Conservation (phyloP, 2,888 invertebrate species). For the Odontothrips loti region DNA sequence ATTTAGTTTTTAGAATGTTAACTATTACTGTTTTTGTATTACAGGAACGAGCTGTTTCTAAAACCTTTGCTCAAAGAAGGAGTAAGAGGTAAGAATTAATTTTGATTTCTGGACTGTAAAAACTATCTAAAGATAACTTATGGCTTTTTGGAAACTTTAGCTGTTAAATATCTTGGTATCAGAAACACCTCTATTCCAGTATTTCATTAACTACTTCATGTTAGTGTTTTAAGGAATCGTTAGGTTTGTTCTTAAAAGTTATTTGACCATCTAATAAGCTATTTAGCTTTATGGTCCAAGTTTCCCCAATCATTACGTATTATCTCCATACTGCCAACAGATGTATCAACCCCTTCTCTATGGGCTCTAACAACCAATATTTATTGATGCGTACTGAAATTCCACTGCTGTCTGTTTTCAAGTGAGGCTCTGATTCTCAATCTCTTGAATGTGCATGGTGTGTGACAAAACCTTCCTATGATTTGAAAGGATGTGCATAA, state of each 20-base stretch:
- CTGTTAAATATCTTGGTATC: no score
- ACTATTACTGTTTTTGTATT: constrained; percentile 37
- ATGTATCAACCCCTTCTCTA: neutral
- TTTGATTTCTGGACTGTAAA: neutral
- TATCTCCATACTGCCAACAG: neutral
- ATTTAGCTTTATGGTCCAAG: no score
- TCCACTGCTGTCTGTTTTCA: constrained; percentile 36
- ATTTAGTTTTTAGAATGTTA: neutral
- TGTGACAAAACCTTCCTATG: neutral
- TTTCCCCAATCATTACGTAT: no score
- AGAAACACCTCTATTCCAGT: no score
- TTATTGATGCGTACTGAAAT: constrained; percentile 37
- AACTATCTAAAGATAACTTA: neutral
- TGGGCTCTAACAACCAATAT: neutral
- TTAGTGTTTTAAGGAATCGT: no score
- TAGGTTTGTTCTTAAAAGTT: no score
- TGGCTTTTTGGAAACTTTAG: neutral
- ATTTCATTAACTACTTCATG: no score
- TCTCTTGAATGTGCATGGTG: constrained; percentile 9
- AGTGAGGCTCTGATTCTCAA: constrained; percentile 24
- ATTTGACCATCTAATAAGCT: no score
- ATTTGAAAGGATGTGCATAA: neutral
- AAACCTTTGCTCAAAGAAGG: constrained; percentile 47
- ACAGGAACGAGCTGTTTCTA: constrained; percentile 44
- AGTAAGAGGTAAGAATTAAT: constrained; percentile 47